Base-by-base conservation (phyloP, 2,797 vertebrate genomes). In the Sus cebifrons region DNA sequence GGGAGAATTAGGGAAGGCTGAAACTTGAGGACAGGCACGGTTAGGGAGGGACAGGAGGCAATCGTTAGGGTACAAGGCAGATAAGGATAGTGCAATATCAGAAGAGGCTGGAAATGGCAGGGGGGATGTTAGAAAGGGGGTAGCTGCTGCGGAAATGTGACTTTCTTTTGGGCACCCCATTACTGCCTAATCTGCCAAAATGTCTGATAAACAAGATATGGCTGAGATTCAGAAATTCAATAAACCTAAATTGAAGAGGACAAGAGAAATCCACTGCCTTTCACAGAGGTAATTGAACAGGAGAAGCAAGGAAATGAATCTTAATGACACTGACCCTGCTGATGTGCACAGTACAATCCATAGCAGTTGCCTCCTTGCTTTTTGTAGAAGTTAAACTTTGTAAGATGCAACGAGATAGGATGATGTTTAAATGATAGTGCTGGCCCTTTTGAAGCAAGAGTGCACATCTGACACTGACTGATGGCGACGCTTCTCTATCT, bases 361-460 rank as follows among this genome's bases (percentile, higher is more conserved):
- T 98, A 98, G 98, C 99, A 99, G 99, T 99, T 99, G 99, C 99
- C 99, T 99, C 99, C 99, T 99, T 98, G 99, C 99, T 99, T 99
- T 98, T 98, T 98, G 98, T 99, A 99, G 99, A 99, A 99, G 98
- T 99, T 99, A 99, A 99, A 99, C 99, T 98, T 98, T 98, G 99
- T 98, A 98, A 99, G 98, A 98, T 99, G 98, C 98, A 98, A 98
- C 98, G 97, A 98, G 98, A 98, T 98, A 98, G 98, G 98, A 98
- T 98, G 97, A 98, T 98, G 98, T 98, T 98, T 98, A 98, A 98
- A 98, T 98, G 98, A 98, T 98, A 98, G 98, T 98, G 96, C 98
- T 98, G 97, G 94, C 98, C 98, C 98, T 98, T 98, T 96, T 98
- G 97, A 97, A 98, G 98, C 96, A 97, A 89, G 97, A 97, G 98